Evolutionary conservation across 2,113 vertebrate genomes (phyloP).

Genomic region (Aramus guarauna): DNA sequence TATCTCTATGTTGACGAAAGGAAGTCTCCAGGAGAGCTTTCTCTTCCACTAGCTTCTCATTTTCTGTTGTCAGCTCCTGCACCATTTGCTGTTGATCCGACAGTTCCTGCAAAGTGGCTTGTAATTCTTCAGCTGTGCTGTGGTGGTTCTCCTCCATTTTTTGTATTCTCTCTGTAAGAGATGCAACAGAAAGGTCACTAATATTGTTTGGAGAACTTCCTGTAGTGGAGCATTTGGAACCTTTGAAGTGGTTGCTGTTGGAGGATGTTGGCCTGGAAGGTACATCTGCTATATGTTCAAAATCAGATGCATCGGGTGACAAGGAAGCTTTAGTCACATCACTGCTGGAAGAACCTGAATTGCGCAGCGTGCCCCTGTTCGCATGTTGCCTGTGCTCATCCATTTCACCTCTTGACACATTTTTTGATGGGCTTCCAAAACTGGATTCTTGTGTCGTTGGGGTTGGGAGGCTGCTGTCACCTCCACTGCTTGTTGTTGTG

Average conservation of each 20-base stretch:
- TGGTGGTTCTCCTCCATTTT: slow-evolving; percentile 97
- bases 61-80: slow-evolving; percentile 91
- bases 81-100: slow-evolving; percentile 95
- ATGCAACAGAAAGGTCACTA: slow-evolving; percentile 82
- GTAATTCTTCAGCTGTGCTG: slow-evolving; percentile 92
- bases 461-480: slow-evolving; percentile 72
- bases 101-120: slow-evolving; percentile 93
- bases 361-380: slow-evolving; percentile 65
- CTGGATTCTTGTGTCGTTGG: slow-evolving; percentile 74
- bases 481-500: slow-evolving; percentile 67
- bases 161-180: slow-evolving; percentile 88
- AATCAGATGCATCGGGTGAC: slow-evolving; percentile 87
- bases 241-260: slow-evolving; percentile 73
- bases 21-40: slow-evolving; percentile 89
- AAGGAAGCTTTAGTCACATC: slow-evolving; percentile 88
- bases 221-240: slow-evolving; percentile 63
- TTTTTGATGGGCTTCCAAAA: slow-evolving; percentile 70
- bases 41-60: slow-evolving; percentile 89
- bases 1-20: slow-evolving; percentile 88
- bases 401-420: slow-evolving; percentile 51
- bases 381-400: slow-evolving; percentile 37
- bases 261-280: slow-evolving; percentile 81
- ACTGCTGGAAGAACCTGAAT: slow-evolving; percentile 83
- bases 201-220: slow-evolving; percentile 70
- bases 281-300: slow-evolving; percentile 85